phyloP scores from a whole-genome alignment of 2,797 vertebrate species.

The Muraenolepis orangiensis region DNA sequence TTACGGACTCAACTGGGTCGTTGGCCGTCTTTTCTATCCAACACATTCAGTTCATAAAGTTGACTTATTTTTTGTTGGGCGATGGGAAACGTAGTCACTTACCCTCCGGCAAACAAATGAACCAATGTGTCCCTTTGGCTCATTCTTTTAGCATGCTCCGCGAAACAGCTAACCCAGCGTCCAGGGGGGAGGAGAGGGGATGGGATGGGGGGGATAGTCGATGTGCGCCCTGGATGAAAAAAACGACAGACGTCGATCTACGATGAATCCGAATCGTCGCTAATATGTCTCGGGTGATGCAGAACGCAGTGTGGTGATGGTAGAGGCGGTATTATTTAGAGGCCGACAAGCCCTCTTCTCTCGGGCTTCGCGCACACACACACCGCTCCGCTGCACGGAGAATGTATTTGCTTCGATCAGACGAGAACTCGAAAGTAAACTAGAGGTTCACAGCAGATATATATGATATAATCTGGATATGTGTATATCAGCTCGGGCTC shows the following conservation, averaged over 20 bases:
- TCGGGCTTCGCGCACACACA: slow-evolving; percentile 2
- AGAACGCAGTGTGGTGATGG: background rate
- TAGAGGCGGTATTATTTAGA: background rate
- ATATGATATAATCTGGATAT: background rate
- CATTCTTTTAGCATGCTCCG: slow-evolving; percentile 87
- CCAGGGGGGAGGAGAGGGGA: no score
- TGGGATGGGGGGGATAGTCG: background rate
- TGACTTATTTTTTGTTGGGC: background rate
- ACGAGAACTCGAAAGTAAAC: background rate
- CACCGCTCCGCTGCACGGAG: background rate
- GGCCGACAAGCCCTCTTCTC: background rate
- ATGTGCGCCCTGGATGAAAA: background rate
- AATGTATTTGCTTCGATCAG: background rate
- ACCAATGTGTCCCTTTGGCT: slow-evolving; percentile 95
- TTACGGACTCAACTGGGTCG: background rate
- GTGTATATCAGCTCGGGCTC: background rate
- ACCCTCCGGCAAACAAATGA: slow-evolving; percentile 98
- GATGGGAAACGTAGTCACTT: slow-evolving; percentile 41
- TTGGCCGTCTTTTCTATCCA: background rate
- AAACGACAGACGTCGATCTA: background rate
- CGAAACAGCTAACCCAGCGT: slow-evolving; percentile 45
- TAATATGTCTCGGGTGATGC: background rate
- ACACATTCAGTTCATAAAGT: background rate
- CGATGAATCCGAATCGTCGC: background rate
- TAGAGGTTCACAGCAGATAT: background rate